Evolutionary conservation across 2,797 vertebrate genomes (phyloP).

Genomic region (Buphagus erythrorhynchus): DNA sequence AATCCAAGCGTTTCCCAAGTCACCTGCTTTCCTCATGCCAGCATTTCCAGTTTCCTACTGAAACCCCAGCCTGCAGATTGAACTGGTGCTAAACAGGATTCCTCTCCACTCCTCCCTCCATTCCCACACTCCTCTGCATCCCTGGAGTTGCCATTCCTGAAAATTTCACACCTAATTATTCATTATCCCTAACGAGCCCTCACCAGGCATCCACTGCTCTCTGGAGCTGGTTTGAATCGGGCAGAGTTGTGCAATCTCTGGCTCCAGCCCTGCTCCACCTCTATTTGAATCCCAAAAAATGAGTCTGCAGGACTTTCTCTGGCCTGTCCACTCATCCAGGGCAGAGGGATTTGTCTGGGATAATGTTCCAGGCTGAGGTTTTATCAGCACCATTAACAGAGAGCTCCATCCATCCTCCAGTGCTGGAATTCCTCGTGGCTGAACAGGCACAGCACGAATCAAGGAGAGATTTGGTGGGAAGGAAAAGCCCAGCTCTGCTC

Average conservation of each 20-base stretch:
- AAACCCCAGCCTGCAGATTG: background rate
- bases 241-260: conserved; percentile 14
- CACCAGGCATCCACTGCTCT: background rate
- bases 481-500: background rate
- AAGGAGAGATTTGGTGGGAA: background rate
- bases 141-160: background rate
- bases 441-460: background rate
- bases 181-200: background rate
- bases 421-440: background rate
- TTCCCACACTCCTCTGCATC: background rate
- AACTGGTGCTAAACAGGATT: rapidly evolving
- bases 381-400: background rate
- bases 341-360: background rate
- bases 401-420: background rate
- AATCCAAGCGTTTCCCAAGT: background rate
- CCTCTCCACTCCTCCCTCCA: background rate
- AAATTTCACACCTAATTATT: background rate
- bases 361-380: background rate
- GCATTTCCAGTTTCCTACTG: rapidly evolving
- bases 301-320: background rate
- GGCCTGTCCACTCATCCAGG: background rate
- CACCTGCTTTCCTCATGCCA: background rate
- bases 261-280: conserved; percentile 4
- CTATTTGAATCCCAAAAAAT: background rate
- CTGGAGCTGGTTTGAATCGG: background rate